Conservation (phyloP, 2,888 invertebrate species). For the Peribatodes rhomboidaria region DNA sequence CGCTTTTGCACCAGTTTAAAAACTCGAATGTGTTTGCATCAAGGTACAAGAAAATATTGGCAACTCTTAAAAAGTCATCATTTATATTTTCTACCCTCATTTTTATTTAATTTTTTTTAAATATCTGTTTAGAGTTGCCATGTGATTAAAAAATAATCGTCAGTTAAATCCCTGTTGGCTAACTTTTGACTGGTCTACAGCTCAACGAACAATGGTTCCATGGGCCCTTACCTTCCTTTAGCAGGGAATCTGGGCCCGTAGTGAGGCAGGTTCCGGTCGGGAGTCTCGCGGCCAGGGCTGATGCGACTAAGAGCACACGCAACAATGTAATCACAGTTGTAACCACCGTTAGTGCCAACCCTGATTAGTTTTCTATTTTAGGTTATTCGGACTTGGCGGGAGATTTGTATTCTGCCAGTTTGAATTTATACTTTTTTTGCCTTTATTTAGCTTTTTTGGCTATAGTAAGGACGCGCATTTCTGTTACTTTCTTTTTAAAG, state of each 20-base stretch:
- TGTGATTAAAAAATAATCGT: too few relatives aligned
- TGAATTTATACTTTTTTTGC: background rate
- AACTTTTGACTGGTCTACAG: background rate
- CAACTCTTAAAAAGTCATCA: too few relatives aligned
- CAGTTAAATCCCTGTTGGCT: background rate
- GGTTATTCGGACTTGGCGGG: constrained; percentile 9
- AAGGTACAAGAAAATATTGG: too few relatives aligned
- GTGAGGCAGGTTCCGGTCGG: constrained; percentile 94
- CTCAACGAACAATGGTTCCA: background rate
- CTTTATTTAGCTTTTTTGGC: background rate
- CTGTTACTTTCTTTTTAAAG: background rate
- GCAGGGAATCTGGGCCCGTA: constrained; percentile 96
- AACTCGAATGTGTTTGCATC: too few relatives aligned
- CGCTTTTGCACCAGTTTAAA: background rate
- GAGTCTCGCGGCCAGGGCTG: constrained; percentile 95
- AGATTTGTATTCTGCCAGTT: constrained; percentile 14
- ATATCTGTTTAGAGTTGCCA: too few relatives aligned
- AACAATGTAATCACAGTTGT: constrained; percentile 66
- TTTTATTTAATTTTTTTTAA: too few relatives aligned
- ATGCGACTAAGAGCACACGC: constrained; percentile 90
- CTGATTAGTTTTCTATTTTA: constrained; percentile 32
- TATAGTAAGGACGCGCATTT: background rate
- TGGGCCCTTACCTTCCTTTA: constrained; percentile 90
- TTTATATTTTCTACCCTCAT: too few relatives aligned
- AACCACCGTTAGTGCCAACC: constrained; percentile 51